Evolutionary conservation across 2,113 vertebrate genomes (phyloP).

Genomic region (Irena cyanogastra): DNA sequence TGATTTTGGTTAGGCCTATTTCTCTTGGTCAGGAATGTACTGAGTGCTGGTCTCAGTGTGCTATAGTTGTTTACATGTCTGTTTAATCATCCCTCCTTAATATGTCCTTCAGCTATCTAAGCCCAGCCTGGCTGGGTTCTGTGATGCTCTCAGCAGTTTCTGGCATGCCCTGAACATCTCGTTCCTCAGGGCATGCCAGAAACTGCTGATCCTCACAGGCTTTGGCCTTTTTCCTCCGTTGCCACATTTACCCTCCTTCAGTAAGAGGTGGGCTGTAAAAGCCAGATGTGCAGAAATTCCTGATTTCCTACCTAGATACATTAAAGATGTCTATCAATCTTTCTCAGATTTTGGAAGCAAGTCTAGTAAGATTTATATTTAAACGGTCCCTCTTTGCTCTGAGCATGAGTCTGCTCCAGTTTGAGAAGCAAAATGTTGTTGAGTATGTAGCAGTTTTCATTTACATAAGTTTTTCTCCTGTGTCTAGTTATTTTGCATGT

Average conservation of each 20-base stretch:
- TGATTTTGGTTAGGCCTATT: neutral
- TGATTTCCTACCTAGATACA: neutral
- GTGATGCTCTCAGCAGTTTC: neutral
- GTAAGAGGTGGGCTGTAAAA: neutral
- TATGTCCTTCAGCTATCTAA: neutral
- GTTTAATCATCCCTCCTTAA: neutral
- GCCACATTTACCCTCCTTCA: neutral
- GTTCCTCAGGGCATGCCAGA: neutral
- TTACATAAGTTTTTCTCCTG: neutral
- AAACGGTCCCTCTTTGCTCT: neutral
- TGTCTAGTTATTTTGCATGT: neutral
- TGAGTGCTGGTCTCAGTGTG: neutral
- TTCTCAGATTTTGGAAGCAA: neutral
- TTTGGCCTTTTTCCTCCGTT: neutral
- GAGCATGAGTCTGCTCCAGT: neutral
- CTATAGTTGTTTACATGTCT: neutral
- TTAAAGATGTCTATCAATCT: neutral
- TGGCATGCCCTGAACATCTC: too few relatives aligned
- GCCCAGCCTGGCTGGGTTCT: neutral
- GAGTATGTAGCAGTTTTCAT: neutral
- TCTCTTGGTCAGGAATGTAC: neutral
- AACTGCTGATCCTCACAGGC: neutral
- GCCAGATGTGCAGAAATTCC: neutral
- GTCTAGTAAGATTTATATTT: neutral
- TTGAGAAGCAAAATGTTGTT: neutral